These are phyloP conservation scores for Theristus sp. DNA, from an alignment of 2,888 invertebrate genomes.

Conservation along the genomic window DNA sequence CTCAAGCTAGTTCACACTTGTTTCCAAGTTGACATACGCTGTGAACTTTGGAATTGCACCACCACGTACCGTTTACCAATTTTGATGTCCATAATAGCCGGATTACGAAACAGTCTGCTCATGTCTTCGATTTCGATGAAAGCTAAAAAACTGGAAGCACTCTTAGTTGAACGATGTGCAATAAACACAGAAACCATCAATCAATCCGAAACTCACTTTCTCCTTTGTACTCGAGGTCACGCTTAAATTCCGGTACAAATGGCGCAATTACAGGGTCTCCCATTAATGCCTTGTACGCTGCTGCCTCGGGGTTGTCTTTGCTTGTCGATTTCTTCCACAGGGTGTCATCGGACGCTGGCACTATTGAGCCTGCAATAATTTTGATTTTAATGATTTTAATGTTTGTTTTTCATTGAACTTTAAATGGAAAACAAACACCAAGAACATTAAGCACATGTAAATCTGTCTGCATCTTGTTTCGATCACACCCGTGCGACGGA, in stretches of 20 bases:
- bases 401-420: neutral
- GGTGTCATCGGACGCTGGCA: conserved; percentile 27
- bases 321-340: conserved; percentile 27
- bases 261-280: conserved; percentile 17
- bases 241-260: conserved; percentile 33
- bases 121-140: conserved; percentile 91
- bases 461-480: too few relatives aligned
- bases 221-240: conserved; percentile 30
- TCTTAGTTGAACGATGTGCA: neutral
- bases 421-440: too few relatives aligned
- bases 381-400: neutral
- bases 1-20: too few relatives aligned
- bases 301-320: conserved; percentile 32
- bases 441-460: neutral
- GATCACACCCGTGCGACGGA: too few relatives aligned
- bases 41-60: too few relatives aligned
- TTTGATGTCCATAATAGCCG: conserved; percentile 90
- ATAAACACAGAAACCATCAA: neutral
- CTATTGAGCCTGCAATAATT: conserved; percentile 16
- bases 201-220: conserved; percentile 27
- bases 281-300: conserved; percentile 31
- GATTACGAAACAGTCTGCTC: conserved; percentile 68
- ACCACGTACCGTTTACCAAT: conserved; percentile 55
- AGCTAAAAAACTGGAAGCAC: conserved; percentile 23
- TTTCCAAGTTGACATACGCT: too few relatives aligned